Conservation (phyloP, 2,113 vertebrate genomes). For the Peromyscus polionotus region DNA sequence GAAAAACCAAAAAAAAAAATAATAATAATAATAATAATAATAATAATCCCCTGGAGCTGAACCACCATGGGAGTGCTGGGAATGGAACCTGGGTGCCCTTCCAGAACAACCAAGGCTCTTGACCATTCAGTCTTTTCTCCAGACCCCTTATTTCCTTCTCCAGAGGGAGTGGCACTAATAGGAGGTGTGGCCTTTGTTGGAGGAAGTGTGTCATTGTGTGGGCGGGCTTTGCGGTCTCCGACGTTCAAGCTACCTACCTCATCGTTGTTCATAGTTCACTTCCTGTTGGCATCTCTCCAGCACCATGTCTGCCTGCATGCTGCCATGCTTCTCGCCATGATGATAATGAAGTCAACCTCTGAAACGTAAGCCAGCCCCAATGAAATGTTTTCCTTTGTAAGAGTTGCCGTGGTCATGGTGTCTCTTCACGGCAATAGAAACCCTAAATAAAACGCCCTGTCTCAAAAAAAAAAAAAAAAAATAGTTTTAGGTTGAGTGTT, state of each 20-base stretch:
- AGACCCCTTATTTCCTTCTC: background rate
- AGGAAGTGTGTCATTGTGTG: background rate
- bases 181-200: background rate
- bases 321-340: background rate
- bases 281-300: background rate
- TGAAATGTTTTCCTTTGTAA: background rate
- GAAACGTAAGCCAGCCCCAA: background rate
- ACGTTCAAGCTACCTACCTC: background rate
- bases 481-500: background rate
- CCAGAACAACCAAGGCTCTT: background rate
- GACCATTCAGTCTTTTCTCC: background rate
- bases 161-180: background rate
- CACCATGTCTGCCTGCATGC: background rate
- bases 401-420: background rate
- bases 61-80: background rate
- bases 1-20: too few species aligned
- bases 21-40: background rate
- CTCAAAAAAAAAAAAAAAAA: background rate
- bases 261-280: background rate
- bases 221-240: background rate
- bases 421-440: background rate
- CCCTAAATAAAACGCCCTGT: background rate
- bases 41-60: background rate
- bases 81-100: background rate
- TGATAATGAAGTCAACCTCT: background rate